Base-by-base conservation (phyloP, 2,888 invertebrate genomes). In the Apodemia zela region DNA sequence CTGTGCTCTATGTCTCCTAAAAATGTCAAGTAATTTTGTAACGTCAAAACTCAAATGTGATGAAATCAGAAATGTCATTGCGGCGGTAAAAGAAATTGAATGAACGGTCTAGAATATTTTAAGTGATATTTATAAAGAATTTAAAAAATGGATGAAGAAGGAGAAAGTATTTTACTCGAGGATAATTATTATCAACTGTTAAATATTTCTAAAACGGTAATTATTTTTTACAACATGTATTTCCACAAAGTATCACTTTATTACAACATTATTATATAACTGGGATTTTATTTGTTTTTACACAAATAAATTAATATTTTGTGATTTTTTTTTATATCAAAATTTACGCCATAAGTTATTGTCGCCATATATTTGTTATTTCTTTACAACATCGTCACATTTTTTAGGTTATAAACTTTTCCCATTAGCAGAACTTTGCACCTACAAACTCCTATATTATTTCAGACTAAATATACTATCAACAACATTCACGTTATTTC, bases 111-210 rank as follows among this genome's bases (percentile, higher is more conserved):
- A 65, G 51, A 63, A 64, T 65, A 64, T 68, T 70, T 71, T 72
- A 71, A 68, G 67, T 42, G 5, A 71, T 68, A 68, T 70, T 72
- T 71, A 67, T 67, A 72, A 68, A 61, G 63, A 64, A 64, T 63
- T 62, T 33, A 17, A 47, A 81, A 75, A 79, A 94, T 95, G 95
- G 94, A 95, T 79, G 93, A 93, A 76, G 95, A 95, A 77, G 93
- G 93, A 59, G 95, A 95, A 71, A 94, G 93, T 75, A 93, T 92
- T 81, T 81, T 93, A 66, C 84, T 94, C 65, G 96, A 96, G 86
- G 97, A 97, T 77, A 97, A 98, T 88, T 97, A 95, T 86, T 98
- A 98, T 83, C 95, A 97, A 67, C 95, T 97, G 84, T 91, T 98
- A 63, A 98, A 98, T 91, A 93, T 98, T 68, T 93, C 97, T 10